Base-by-base conservation (phyloP, 2,797 vertebrate species). In the Onychomys torridus region DNA sequence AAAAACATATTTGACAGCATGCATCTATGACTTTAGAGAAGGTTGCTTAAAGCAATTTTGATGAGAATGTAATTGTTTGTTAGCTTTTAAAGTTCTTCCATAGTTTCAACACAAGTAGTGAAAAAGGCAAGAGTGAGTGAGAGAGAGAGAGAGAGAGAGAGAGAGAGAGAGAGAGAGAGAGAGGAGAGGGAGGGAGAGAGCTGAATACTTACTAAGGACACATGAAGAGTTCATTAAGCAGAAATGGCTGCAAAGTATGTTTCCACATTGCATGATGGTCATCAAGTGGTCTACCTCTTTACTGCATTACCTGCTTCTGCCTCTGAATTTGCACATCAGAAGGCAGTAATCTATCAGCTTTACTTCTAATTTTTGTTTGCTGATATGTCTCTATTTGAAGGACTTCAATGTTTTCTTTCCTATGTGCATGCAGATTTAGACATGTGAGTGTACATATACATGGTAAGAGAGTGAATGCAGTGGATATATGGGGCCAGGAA, bases 1-100 rank as follows among this genome's bases (percentile, higher is more conserved):
- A 78, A 86, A 63, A 27, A 59, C 55, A 91, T 86, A 83, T 81
- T 46, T 95, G 94, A 69, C 69, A 93, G 40, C 2, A 2, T 84
- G 75, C 69, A 40, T 46, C 17, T 86, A 12, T 86, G 57, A 84
- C 89, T 96, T 81, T 67, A 92, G 43, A 85, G 63, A 78, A 92
- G 2, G 25, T 94, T 95, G 94, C 82, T 85, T 84, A 92, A 96
- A 96, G 94, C 94, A 86, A 92, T 92, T 93, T 86, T 75, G 71
- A 95, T 85, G 73, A n/a, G 69, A 86, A 87, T 83, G 37, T 93
- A 89, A 95, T 94, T 76, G 16, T 67, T 93, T 75, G 34, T 76
- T 59, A 83, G 55, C 84, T 40, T 78, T 40, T 63, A 89, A 88
- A 96, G 55, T 84, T 90, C 63, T 92, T 34, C 19, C 37, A 63